A percentile compares a stretch with the other conserved stretches of the same genome.
Evolutionary conservation across 1,140 invertebrate species (phyloP).

Genomic region (Drosophila tropicalis): DNA sequence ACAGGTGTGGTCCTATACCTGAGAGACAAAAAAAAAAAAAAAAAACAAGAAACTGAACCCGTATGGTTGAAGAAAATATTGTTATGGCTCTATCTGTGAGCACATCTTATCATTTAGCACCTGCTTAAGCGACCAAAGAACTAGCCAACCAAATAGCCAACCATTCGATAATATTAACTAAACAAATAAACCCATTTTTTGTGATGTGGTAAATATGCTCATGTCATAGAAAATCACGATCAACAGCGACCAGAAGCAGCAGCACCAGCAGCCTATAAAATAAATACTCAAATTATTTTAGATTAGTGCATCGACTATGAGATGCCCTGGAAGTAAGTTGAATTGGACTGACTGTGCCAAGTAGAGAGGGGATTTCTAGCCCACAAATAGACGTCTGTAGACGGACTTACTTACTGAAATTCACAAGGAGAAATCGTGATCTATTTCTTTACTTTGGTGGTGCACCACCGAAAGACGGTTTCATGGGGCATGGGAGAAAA

Average conservation of each 20-base stretch:
- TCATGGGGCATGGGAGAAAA: too few relatives aligned
- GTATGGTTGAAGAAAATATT: conserved; percentile 9
- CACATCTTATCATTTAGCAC: conserved; percentile 68
- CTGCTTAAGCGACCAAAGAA: conserved; percentile 42
- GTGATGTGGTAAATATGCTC: conserved; percentile 68
- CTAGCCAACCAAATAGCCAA: conserved; percentile 34
- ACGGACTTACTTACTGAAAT: too few relatives aligned
- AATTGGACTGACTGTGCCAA: neutral
- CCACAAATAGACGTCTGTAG: too few relatives aligned
- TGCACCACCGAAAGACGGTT: too few relatives aligned
- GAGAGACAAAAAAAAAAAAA: neutral
- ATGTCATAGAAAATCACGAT: conserved; percentile 75
- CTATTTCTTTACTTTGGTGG: too few relatives aligned
- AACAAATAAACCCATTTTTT: conserved; percentile 68
- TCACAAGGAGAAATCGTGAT: too few relatives aligned
- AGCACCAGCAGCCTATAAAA: conserved; percentile 26
- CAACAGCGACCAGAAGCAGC: conserved; percentile 25
- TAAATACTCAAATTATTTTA: conserved; percentile 3
- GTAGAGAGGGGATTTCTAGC: too few relatives aligned
- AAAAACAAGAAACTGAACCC: neutral
- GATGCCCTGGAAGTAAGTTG: neutral
- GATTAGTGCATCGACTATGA: neutral
- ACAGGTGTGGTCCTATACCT: conserved; percentile 38
- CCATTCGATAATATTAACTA: conserved; percentile 17
- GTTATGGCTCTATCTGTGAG: conserved; percentile 27